These are phyloP conservation scores for Sinelater perroti DNA, from an alignment of 2,888 invertebrate species.

Conservation along the genomic window DNA sequence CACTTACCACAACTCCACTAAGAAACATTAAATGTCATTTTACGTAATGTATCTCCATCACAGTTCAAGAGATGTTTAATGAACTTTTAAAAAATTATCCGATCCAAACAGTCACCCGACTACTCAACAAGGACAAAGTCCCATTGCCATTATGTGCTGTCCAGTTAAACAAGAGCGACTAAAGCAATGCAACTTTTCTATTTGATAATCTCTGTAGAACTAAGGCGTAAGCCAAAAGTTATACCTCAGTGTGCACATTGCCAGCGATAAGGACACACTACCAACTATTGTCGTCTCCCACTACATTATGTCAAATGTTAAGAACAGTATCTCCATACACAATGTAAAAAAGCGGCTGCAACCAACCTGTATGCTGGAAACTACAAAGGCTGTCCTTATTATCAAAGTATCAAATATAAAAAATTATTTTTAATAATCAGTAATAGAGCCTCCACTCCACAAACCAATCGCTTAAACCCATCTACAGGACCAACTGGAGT, in stretches of 20 bases:
- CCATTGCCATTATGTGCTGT: slow-evolving; percentile 1
- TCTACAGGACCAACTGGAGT: background rate
- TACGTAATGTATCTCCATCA: background rate
- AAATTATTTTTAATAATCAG: background rate
- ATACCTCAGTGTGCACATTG: background rate
- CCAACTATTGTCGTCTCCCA: background rate
- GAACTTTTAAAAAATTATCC: background rate
- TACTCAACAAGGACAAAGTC: background rate
- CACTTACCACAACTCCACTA: too few species aligned
- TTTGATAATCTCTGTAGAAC: background rate
- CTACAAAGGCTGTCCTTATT: slow-evolving; percentile 1
- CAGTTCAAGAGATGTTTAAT: background rate
- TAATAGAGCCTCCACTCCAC: background rate
- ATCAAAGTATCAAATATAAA: background rate
- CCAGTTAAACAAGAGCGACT: background rate
- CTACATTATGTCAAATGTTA: background rate
- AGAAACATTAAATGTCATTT: too few species aligned
- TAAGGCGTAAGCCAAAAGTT: background rate
- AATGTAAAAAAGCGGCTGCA: background rate
- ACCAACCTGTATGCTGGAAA: background rate
- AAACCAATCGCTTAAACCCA: background rate
- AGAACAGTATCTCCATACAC: background rate
- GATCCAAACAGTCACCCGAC: background rate
- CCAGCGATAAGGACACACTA: background rate
- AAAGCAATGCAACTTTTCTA: background rate